phyloP scores from a whole-genome alignment of 2,113 vertebrate genomes.

The Caranx ignobilis region DNA sequence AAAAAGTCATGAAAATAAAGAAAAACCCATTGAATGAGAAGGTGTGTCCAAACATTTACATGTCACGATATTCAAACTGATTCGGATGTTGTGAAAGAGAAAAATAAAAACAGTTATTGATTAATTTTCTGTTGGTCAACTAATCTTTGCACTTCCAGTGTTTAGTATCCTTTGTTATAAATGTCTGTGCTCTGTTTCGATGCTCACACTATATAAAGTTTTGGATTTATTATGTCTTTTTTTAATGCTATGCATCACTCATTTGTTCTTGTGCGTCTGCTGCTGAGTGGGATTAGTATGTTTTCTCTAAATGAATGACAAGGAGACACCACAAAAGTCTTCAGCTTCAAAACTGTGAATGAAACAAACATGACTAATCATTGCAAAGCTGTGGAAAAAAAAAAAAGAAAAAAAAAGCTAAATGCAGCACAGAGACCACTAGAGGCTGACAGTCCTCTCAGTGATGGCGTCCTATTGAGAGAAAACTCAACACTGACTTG shows the following conservation, averaged over 20 bases:
- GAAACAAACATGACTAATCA: no score
- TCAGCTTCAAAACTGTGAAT: not conserved
- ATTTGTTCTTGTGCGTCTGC: not conserved
- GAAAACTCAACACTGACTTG: not conserved
- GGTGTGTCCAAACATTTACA: no score
- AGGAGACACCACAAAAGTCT: not conserved
- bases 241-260: no score
- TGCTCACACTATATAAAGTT: not conserved
- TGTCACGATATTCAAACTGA: no score
- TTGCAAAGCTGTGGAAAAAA: not conserved
- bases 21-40: no score
- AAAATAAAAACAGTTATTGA: not conserved
- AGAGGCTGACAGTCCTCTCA: constrained; percentile 41
- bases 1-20: no score
- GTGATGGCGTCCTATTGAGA: not conserved
- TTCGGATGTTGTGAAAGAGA: no score
- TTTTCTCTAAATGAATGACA: not conserved
- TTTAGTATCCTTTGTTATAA: not conserved
- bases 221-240: not conserved
- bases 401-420: not conserved
- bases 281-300: not conserved
- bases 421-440: constrained; percentile 20
- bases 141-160: not conserved
- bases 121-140: not conserved
- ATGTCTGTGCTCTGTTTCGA: not conserved